phyloP scores from a whole-genome alignment of 2,797 vertebrate species.

The Spheniscus humboldti region DNA sequence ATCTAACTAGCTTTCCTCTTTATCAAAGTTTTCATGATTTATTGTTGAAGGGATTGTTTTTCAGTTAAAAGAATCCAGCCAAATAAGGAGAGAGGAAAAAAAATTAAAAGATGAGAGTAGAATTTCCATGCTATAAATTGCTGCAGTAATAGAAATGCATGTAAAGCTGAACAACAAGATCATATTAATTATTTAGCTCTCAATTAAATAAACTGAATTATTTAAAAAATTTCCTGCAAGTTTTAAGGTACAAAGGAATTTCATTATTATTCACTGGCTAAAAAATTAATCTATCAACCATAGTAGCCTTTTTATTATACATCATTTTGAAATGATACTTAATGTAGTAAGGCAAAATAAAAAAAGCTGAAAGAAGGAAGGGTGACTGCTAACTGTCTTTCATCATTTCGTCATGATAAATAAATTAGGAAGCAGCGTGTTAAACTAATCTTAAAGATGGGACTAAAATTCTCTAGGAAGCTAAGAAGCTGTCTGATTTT shows the following conservation, averaged over 20 bases:
- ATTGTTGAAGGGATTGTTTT: slow-evolving; percentile 15
- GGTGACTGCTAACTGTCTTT: background rate
- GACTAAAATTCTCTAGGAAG: background rate
- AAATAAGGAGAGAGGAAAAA: background rate
- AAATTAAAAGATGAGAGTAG: background rate
- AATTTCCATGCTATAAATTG: background rate
- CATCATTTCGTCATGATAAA: background rate
- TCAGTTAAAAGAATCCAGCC: slow-evolving; percentile 2
- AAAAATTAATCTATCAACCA: background rate
- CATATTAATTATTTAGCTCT: slow-evolving; percentile 38
- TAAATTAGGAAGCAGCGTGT: background rate
- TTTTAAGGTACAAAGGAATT: background rate
- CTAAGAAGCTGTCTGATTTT: background rate
- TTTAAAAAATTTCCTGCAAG: slow-evolving; percentile 11
- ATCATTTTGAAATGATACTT: background rate
- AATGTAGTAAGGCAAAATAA: background rate
- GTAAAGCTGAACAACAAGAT: slow-evolving; percentile 11
- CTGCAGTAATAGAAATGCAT: background rate
- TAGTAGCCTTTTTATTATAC: background rate
- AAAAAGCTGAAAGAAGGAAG: background rate
- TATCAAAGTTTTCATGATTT: slow-evolving; percentile 62
- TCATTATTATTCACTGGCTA: background rate
- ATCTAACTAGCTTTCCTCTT: slow-evolving; percentile 24
- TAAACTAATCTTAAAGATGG: background rate
- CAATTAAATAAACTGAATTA: slow-evolving; percentile 48